A percentile compares a stretch with the other conserved stretches of the same genome.
These are phyloP conservation scores for Orthosia cruda DNA, from an alignment of 2,888 invertebrate species.

Conservation along the genomic window DNA sequence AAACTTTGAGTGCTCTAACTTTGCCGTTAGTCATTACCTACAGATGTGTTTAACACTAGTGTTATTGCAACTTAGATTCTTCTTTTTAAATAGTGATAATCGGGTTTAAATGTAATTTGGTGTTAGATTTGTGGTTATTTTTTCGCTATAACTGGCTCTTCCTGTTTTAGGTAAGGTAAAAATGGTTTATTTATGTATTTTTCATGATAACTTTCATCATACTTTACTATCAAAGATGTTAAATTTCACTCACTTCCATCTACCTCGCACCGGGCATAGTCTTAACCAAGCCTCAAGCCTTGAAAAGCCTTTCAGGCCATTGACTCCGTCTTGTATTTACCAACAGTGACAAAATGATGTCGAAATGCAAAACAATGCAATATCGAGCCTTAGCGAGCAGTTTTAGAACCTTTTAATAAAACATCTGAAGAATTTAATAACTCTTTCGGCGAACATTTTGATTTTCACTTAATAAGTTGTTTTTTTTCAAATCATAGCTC, in stretches of 20 bases:
- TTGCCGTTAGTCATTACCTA: constrained; percentile 19
- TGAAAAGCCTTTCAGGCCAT: too few relatives aligned
- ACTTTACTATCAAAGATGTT: too few relatives aligned
- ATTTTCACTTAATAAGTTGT: constrained; percentile 31
- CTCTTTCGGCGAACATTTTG: constrained; percentile 29
- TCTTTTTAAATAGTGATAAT: not conserved
- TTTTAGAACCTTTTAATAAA: constrained; percentile 36
- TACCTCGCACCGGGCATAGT: too few relatives aligned
- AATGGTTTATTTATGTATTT: too few relatives aligned
- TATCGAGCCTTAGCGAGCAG: not conserved
- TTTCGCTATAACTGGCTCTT: too few relatives aligned
- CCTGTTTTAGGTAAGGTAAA: too few relatives aligned
- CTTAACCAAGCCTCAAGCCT: too few relatives aligned
- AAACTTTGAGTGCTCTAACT: constrained; percentile 41
- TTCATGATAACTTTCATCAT: too few relatives aligned
- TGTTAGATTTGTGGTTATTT: not conserved
- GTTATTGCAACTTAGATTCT: not conserved
- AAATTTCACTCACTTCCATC: too few relatives aligned
- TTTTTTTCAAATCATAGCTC: constrained; percentile 21
- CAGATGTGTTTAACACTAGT: constrained; percentile 20
- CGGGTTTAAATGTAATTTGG: not conserved
- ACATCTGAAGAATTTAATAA: constrained; percentile 55
- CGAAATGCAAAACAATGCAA: constrained; percentile 22
- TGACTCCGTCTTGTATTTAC: not conserved
- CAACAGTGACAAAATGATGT: not conserved